Evolutionary conservation across 2,797 vertebrate genomes (phyloP), one percentile per base, ranked within the genome.

Genomic region (Helarctos malayanus): DNA sequence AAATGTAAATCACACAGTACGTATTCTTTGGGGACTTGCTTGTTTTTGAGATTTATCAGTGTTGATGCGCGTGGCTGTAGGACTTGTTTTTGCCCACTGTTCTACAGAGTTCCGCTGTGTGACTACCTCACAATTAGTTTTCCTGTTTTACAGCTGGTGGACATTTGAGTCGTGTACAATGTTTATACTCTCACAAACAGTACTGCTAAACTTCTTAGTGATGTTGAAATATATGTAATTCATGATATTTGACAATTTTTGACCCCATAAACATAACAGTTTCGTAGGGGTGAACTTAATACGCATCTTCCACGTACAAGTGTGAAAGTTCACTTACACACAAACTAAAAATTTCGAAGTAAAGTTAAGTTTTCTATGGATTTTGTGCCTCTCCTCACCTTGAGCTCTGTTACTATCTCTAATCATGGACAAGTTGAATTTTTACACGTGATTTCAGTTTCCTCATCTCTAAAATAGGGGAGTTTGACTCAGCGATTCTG

Each of bases 361-460:
- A 79, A 81, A 82, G 45, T 85, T 49, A 76, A 25, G 85, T 91
- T 52, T 89, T 78, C 65, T 76, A 15, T 56, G 57, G 35, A 73
- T 27, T n/a, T 27, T 45, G 35, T 83, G 41, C 16, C 27, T 41
- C 76, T 82, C 10, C 14, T 73, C 15, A 89, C 35, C 23, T 65
- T 65, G 63, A 78, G 21, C 25, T 94, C 83, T 49, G 45, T 57
- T 90, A 29, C n/a, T 49, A 47, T 65, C 29, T 87, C 5, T 79
- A 57, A 61, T 95, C 45, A 68, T 49, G 85, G 27, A 4, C 29
- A 86, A 82, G 41, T 21, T 71, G 57, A 89, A 14, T 71, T 61
- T 93, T 91, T 35, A 45, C 38, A 80, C 71, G 45, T 56, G 56
- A 65, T 35, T 89, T 97, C 73, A 81, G 45, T 89, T 93, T 93